phyloP scores from a whole-genome alignment of 2,888 invertebrate species.

The Pseudococcus longispinus region DNA sequence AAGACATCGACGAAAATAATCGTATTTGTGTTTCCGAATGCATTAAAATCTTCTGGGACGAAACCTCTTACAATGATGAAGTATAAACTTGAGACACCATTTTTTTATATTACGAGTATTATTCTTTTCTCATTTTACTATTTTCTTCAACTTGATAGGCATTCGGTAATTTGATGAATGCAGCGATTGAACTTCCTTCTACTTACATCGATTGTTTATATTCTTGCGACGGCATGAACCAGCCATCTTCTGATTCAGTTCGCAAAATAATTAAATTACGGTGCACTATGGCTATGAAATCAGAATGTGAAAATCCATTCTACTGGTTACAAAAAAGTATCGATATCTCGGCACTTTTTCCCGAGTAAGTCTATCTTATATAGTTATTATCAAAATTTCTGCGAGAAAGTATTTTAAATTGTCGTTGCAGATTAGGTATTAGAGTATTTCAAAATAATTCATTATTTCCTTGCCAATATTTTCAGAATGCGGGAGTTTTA shows the following conservation, averaged over 20 bases:
- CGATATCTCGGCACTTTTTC: not conserved
- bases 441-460: not conserved
- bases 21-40: constrained; percentile 15
- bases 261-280: constrained; percentile 11
- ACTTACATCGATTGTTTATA: constrained; percentile 23
- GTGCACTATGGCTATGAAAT: not conserved
- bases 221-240: not conserved
- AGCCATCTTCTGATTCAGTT: not conserved
- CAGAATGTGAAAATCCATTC: not conserved
- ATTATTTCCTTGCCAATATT: not conserved
- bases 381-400: too few species aligned
- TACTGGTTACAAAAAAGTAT: constrained; percentile 28
- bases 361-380: not conserved
- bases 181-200: not conserved
- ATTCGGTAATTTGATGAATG: not conserved
- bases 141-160: not conserved
- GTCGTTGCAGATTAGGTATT: too few species aligned
- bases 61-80: not conserved
- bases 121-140: not conserved
- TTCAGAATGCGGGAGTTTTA: constrained; percentile 14
- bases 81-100: not conserved
- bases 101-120: not conserved
- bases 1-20: constrained; percentile 44
- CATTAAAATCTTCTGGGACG: not conserved
- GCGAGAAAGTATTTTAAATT: not conserved